These are phyloP conservation scores for Papilio elwesi DNA, from an alignment of 2,888 invertebrate species.

Conservation along the genomic window DNA sequence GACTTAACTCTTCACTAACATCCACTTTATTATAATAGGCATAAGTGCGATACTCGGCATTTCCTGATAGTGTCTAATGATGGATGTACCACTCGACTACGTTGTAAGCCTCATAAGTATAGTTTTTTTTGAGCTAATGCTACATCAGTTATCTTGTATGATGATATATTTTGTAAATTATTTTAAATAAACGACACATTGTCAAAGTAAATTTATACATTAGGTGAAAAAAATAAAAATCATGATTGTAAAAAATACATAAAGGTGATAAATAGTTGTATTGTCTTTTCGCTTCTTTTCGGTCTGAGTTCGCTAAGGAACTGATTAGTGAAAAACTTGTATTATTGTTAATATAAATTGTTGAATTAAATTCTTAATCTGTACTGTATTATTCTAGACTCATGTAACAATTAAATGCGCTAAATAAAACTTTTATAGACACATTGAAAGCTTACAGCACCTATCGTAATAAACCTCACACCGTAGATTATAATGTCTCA, in stretches of 20 bases:
- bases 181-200: conserved; percentile 11
- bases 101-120: conserved; percentile 1
- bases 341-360: no score
- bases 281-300: not conserved
- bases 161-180: not conserved
- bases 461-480: no score
- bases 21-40: no score
- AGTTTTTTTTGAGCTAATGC: not conserved
- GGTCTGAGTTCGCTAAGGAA: not conserved
- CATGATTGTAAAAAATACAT: not conserved
- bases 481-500: no score
- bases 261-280: not conserved
- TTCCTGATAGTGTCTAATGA: not conserved
- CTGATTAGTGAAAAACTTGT: no score
- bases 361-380: no score
- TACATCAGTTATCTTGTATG: not conserved
- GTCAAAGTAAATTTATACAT: conserved; percentile 6
- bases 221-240: not conserved
- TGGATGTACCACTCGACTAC: not conserved
- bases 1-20: no score
- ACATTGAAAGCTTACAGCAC: no score
- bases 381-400: no score
- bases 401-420: no score
- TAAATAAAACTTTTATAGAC: no score
- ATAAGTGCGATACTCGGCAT: not conserved